Conservation (phyloP, 2,113 vertebrate species). For the Mirounga angustirostris region DNA sequence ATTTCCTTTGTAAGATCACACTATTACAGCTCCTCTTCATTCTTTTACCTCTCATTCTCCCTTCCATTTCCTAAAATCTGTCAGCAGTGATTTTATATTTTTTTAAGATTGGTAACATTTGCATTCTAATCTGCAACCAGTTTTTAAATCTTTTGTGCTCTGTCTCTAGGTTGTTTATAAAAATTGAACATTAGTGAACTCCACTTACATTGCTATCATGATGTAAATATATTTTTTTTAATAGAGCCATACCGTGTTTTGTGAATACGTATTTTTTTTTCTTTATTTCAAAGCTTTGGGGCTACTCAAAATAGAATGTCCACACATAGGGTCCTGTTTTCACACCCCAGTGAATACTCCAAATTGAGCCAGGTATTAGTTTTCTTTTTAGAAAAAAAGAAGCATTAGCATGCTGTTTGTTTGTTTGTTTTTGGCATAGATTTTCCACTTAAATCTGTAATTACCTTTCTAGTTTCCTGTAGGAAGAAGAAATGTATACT, state of each 20-base stretch:
- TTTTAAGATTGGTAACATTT: constrained; percentile 14
- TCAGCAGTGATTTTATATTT: background rate
- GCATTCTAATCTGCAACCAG: background rate
- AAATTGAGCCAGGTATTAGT: background rate
- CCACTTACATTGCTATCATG: background rate
- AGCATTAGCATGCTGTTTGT: background rate
- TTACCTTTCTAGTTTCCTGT: background rate
- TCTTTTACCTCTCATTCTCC: background rate
- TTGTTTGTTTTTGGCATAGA: background rate
- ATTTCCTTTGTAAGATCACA: background rate
- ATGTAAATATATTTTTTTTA: background rate
- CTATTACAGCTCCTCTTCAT: background rate
- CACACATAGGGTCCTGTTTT: background rate
- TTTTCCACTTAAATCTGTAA: background rate
- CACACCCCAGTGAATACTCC: background rate
- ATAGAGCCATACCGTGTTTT: background rate
- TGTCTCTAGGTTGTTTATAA: background rate
- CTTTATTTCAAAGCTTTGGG: background rate
- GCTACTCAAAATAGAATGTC: background rate
- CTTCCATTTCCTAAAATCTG: background rate
- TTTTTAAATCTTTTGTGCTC: background rate
- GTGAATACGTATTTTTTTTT: background rate
- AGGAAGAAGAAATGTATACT: background rate
- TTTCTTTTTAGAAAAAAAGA: background rate
- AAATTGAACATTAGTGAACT: background rate